A percentile compares a stretch with the other conserved stretches of the same genome.
These are phyloP conservation scores for Gobius niger DNA, from an alignment of 2,113 vertebrate species.

Conservation along the genomic window DNA sequence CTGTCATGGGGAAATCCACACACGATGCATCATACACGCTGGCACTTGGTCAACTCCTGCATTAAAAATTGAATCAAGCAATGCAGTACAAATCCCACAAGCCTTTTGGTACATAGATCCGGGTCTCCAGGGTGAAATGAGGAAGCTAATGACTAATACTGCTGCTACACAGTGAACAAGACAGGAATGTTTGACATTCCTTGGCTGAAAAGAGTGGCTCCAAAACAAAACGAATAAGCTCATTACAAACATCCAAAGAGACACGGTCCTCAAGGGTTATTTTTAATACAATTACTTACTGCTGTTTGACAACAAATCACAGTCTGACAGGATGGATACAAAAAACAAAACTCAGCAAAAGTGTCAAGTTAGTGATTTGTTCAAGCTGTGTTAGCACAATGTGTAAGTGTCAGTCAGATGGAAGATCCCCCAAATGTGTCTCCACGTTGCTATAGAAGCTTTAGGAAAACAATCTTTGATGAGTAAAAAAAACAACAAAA, in stretches of 20 bases:
- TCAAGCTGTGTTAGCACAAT: no score
- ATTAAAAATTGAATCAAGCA: background rate
- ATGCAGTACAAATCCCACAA: background rate
- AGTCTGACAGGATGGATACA: background rate
- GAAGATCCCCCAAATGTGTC: no score
- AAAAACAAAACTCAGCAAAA: no score
- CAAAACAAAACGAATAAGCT: conserved; percentile 6
- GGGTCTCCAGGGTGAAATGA: background rate
- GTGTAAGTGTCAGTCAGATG: no score
- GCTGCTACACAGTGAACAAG: conserved; percentile 1
- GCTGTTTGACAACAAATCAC: background rate
- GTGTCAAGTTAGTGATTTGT: background rate
- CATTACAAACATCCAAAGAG: background rate
- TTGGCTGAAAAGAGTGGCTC: background rate
- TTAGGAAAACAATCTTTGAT: no score
- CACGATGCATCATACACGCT: background rate
- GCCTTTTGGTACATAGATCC: background rate
- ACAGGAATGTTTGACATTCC: background rate
- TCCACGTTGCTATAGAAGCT: background rate
- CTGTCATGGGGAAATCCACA: background rate
- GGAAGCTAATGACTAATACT: background rate
- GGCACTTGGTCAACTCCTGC: background rate
- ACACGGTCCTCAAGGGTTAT: background rate
- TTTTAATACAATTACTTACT: background rate
- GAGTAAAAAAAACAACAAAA: background rate